Evolutionary conservation across 2,113 vertebrate genomes (phyloP), one percentile per base, ranked within the genome.

Genomic region (Aythya baeri): DNA sequence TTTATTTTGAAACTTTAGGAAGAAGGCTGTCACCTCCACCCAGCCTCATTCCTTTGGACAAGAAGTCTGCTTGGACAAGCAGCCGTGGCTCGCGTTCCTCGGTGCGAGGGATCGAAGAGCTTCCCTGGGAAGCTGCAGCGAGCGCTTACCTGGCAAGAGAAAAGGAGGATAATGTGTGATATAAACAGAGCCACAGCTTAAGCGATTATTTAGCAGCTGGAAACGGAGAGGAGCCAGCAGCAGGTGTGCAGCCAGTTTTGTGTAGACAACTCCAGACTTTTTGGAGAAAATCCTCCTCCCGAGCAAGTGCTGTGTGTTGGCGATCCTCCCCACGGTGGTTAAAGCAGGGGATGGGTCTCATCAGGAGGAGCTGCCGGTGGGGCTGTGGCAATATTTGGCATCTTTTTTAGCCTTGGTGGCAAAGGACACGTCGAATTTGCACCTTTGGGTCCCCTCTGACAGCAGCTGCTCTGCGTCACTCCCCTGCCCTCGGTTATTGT

Each of bases 251-350:
- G 68, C 49, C 49, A 38, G 49, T 34, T 55, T 15, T 26, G 8
- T 12, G 73, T 31, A 62, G 85, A 8, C 31, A 65, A 1, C 44
- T 72, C 54, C 32, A 41, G 58, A 5, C 26, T 41, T 52, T 15
- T 2, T 2, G 41, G 52, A 2, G 13, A 18, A 44, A 54, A 23
- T 2, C 5, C n/a, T 41, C 5, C 44, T 9, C n/a, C 32, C 18
- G 1, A 36, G 50, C 10, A 5, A 1, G 4, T 38, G 57, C 38
- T 26, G 13, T 2, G 0, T 2, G 11, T 18, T 54, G 20, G 58
- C 4, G 46, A 9, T 38, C 8, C 70, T n/a, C 50, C 52, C 57
- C 11, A 0, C 2, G 23, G 52, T 14, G 50, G 17, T 52, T 41
- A 6, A 29, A 27, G 52, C 17, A 23, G 31, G 36, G 6, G 20